Conservation (phyloP, 2,888 invertebrate species). For the Calliphora vomitoria region DNA sequence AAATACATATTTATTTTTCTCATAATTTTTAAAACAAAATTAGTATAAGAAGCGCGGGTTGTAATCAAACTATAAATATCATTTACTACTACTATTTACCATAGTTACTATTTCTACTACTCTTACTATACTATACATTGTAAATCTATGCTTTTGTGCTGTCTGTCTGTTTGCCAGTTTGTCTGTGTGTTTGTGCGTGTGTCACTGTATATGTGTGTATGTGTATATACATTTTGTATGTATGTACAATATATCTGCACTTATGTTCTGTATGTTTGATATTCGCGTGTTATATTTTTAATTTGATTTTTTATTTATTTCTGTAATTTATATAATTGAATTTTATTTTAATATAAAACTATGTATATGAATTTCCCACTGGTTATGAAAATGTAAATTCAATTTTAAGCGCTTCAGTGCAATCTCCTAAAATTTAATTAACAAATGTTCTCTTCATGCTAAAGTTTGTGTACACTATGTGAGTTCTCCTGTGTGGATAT, state of each 20-base stretch:
- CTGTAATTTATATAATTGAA: conserved; percentile 30
- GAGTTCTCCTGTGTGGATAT: too few relatives aligned
- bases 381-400: too few relatives aligned
- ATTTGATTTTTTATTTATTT: conserved; percentile 17
- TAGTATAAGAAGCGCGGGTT: not conserved
- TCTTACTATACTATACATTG: not conserved
- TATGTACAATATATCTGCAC: not conserved
- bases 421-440: too few relatives aligned
- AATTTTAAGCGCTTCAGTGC: too few relatives aligned
- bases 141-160: conserved; percentile 57
- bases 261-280: conserved; percentile 1
- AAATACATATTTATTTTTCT: not conserved
- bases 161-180: conserved; percentile 41
- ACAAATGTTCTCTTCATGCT: too few relatives aligned
- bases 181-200: conserved; percentile 40
- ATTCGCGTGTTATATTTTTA: conserved; percentile 45
- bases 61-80: not conserved
- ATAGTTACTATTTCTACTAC: not conserved
- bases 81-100: not conserved
- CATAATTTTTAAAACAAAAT: not conserved
- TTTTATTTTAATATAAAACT: not conserved
- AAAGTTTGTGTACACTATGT: too few relatives aligned
- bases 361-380: not conserved
- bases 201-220: not conserved
- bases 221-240: not conserved